phyloP scores from a whole-genome alignment of 2,797 vertebrate species.

The Staurois parvus region DNA sequence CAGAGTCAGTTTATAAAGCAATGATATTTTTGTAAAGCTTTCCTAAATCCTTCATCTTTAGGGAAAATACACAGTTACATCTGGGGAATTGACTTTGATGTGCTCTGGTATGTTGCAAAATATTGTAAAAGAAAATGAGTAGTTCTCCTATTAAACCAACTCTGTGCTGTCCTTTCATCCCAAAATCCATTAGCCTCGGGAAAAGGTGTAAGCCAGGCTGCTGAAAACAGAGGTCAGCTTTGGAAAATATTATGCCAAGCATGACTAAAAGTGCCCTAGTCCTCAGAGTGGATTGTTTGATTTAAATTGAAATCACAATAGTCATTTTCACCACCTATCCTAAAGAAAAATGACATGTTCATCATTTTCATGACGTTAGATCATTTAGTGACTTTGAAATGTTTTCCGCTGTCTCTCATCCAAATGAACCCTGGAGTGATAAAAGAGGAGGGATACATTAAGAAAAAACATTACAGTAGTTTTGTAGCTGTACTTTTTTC shows the following conservation, averaged over 20 bases:
- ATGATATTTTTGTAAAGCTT: conserved; percentile 59
- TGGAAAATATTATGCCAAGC: conserved; percentile 65
- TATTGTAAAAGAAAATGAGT: conserved; percentile 68
- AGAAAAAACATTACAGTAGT: conserved; percentile 68
- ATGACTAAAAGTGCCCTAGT: conserved; percentile 68
- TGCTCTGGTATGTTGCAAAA: conserved; percentile 68
- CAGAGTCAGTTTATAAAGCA: conserved; percentile 53
- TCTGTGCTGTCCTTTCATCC: conserved; percentile 59
- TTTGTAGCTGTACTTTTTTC: conserved; percentile 32
- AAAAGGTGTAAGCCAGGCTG: conserved; percentile 64
- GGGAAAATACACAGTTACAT: conserved; percentile 55
- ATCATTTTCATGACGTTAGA: conserved; percentile 63
- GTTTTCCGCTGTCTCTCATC: conserved; percentile 59
- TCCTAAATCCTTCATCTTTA: conserved; percentile 47
- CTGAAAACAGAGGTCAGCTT: conserved; percentile 67
- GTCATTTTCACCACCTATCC: conserved; percentile 53
- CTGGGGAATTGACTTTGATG: conserved; percentile 66
- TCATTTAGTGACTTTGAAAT: conserved; percentile 44
- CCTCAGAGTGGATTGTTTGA: conserved; percentile 67
- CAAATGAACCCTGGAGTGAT: conserved; percentile 66
- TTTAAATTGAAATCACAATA: conserved; percentile 73
- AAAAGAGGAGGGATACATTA: conserved; percentile 67
- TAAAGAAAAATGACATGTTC: conserved; percentile 64
- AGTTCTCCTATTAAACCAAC: conserved; percentile 65
- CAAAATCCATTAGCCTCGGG: conserved; percentile 59